These are phyloP conservation scores for human DNA, from an alignment of 2,113 vertebrate species.

Conservation along the genomic window DNA sequence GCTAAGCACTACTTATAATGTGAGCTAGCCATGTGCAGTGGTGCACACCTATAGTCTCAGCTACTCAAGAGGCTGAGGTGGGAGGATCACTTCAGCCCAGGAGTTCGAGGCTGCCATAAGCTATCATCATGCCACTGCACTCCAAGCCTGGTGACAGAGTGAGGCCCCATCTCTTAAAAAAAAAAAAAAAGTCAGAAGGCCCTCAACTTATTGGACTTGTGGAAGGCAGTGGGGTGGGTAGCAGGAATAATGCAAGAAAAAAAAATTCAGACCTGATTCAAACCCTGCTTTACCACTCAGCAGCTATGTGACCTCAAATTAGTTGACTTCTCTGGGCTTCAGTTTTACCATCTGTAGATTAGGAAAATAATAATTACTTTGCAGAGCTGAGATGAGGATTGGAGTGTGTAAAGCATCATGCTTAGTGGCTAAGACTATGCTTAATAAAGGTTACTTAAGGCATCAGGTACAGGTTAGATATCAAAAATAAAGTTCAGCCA, in stretches of 20 bases:
- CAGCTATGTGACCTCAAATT: neutral
- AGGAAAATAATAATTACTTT: neutral
- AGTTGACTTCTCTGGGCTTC: neutral
- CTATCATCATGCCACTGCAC: neutral
- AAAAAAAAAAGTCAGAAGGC: neutral
- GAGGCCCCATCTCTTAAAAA: neutral
- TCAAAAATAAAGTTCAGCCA: neutral
- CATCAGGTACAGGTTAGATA: neutral
- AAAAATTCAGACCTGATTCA: neutral
- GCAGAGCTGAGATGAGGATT: neutral
- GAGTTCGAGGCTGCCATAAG: neutral
- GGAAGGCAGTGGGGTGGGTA: neutral
- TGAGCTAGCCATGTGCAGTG: neutral
- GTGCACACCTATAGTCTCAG: neutral
- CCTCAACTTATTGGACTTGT: neutral
- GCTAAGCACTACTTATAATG: neutral
- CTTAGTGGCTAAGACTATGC: neutral
- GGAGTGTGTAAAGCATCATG: neutral
- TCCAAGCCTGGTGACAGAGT: neutral
- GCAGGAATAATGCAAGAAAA: neutral
- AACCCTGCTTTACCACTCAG: conserved; percentile 21
- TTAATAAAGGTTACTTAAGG: neutral
- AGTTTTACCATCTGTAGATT: neutral
- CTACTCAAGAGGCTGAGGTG: neutral
- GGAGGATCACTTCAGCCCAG: neutral